Evolutionary conservation across 1,140 invertebrate genomes (phyloP).

Genomic region (Stenopsyche tienmushanensis): DNA sequence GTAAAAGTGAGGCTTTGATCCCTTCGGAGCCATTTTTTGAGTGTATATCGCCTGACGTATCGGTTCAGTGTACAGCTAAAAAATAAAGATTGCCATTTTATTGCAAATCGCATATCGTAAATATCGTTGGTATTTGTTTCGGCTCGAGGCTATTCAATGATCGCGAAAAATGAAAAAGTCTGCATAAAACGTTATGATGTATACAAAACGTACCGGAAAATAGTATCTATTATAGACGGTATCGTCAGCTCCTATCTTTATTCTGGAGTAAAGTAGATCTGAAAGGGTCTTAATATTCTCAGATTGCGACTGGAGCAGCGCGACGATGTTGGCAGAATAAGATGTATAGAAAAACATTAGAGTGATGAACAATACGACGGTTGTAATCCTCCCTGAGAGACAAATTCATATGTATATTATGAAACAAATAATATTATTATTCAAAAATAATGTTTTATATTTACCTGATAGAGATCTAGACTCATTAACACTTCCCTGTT

Average conservation of each 20-base stretch:
- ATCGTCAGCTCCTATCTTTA: slow-evolving; percentile 54
- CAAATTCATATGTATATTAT: not conserved
- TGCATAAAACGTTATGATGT: not conserved
- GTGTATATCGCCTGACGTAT: slow-evolving; percentile 60
- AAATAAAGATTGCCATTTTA: slow-evolving; percentile 23
- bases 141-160: not conserved
- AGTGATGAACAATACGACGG: slow-evolving; percentile 55
- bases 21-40: slow-evolving; percentile 60
- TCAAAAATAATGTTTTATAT: not conserved
- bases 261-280: slow-evolving; percentile 57
- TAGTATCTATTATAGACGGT: slow-evolving; percentile 56
- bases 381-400: slow-evolving; percentile 53
- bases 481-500: slow-evolving; percentile 57
- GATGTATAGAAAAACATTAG: slow-evolving; percentile 54
- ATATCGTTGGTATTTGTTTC: not conserved
- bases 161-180: not conserved
- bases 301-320: slow-evolving; percentile 63
- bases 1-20: slow-evolving; percentile 55
- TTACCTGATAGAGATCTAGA: slow-evolving; percentile 48
- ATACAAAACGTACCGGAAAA: slow-evolving; percentile 53
- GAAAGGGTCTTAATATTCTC: slow-evolving; percentile 58
- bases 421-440: not conserved
- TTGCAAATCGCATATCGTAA: not conserved
- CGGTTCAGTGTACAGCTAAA: slow-evolving; percentile 61
- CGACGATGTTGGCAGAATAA: slow-evolving; percentile 68